phyloP scores from a whole-genome alignment of 2,797 vertebrate species.

The Enteromius radiatus region DNA sequence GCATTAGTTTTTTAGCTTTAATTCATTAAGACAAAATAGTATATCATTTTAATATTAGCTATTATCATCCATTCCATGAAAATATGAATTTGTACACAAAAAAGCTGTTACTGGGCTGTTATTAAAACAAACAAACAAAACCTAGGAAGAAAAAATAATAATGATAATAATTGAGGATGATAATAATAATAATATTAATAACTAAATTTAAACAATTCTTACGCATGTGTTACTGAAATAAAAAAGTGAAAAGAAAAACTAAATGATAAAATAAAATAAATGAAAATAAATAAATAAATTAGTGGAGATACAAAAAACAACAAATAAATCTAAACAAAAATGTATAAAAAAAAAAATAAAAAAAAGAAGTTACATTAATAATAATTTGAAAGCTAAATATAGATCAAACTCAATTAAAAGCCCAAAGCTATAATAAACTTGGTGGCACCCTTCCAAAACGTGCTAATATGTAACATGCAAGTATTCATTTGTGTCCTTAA shows the following conservation, averaged over 20 bases:
- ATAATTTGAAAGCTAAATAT: neutral
- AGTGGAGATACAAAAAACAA: too few relatives aligned
- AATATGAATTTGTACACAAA: neutral
- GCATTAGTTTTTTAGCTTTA: neutral
- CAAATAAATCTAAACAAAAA: neutral
- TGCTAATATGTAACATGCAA: neutral
- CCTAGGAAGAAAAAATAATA: neutral
- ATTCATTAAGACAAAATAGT: neutral
- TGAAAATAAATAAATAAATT: neutral
- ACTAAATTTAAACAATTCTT: neutral
- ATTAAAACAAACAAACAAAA: neutral
- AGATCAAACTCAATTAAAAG: neutral
- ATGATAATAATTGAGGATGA: too few relatives aligned
- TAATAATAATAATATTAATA: neutral
- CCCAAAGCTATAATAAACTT: neutral
- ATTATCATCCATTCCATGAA: neutral
- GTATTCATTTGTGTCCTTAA: neutral
- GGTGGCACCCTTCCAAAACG: neutral
- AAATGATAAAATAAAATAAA: neutral
- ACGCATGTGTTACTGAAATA: neutral
- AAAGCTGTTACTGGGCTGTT: neutral
- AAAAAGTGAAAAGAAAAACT: neutral
- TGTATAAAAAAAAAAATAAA: neutral
- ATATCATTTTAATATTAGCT: neutral
- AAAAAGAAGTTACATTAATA: neutral